phyloP scores from a whole-genome alignment of 2,888 invertebrate genomes.

The Hanleya hanleyi region DNA sequence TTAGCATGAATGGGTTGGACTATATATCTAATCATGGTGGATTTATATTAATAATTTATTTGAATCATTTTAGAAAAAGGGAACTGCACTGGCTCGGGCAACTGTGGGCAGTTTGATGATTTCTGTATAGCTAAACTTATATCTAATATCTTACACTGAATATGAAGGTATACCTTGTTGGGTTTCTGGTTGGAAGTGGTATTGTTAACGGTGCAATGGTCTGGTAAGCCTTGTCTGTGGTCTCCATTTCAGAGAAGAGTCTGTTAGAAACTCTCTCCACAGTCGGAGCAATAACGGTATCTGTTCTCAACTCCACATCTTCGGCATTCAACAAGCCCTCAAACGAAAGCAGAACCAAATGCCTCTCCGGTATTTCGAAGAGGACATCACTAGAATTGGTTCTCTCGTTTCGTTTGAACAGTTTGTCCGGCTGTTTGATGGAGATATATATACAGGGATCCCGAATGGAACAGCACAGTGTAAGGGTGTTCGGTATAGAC shows the following conservation, averaged over 20 bases:
- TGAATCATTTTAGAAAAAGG: too few species aligned
- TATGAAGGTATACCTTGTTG: not conserved
- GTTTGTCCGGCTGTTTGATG: not conserved
- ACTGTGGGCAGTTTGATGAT: too few species aligned
- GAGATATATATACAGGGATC: not conserved
- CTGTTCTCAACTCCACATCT: not conserved
- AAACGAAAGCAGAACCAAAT: not conserved
- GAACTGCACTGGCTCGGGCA: too few species aligned
- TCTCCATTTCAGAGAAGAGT: not conserved
- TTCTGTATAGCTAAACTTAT: too few species aligned
- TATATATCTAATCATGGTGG: too few species aligned
- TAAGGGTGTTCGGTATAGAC: not conserved
- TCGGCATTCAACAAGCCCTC: not conserved
- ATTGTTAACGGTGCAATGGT: not conserved
- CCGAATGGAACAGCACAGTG: not conserved
- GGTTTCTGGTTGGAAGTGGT: not conserved
- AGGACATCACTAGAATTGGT: not conserved
- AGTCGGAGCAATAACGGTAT: not conserved
- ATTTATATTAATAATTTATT: too few species aligned
- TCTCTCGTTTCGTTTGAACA: too few species aligned
- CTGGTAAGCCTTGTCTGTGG: not conserved
- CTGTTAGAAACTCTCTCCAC: not conserved
- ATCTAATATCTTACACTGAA: not conserved
- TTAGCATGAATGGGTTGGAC: too few species aligned
- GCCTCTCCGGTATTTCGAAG: not conserved